These are phyloP conservation scores for Coptodon rendalli DNA, from an alignment of 2,113 vertebrate genomes.

Conservation along the genomic window DNA sequence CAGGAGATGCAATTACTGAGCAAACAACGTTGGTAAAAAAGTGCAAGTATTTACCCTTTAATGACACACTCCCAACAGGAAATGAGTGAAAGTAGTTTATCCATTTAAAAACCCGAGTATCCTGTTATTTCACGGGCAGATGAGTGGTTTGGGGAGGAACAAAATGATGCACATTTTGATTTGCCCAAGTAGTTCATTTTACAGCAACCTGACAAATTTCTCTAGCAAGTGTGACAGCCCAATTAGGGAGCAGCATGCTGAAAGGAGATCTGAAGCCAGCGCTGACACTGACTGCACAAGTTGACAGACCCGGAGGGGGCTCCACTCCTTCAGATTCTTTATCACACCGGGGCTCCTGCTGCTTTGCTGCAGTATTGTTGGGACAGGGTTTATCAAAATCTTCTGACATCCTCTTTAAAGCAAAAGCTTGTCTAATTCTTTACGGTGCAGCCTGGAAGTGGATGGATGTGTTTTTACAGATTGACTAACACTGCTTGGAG, in stretches of 20 bases:
- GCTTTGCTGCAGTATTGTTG: slow-evolving; percentile 13
- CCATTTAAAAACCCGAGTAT: background rate
- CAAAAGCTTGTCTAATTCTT: slow-evolving; percentile 15
- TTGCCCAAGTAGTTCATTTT: slow-evolving; percentile 32
- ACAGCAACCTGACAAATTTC: slow-evolving; percentile 53
- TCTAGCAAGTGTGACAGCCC: slow-evolving; percentile 38
- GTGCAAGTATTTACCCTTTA: slow-evolving; percentile 27
- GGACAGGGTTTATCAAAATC: slow-evolving; percentile 23
- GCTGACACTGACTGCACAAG: slow-evolving; percentile 34
- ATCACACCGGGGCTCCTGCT: slow-evolving; percentile 2
- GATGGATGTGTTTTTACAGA: background rate
- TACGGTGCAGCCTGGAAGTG: background rate
- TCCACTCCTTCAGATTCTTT: slow-evolving; percentile 19
- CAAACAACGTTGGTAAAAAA: slow-evolving; percentile 18
- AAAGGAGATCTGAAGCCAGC: slow-evolving; percentile 29
- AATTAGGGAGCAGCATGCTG: slow-evolving; percentile 36
- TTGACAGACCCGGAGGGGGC: slow-evolving; percentile 22
- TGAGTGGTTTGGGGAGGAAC: background rate
- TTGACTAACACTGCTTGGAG: background rate
- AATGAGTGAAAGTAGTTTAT: background rate
- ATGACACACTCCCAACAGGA: slow-evolving; percentile 13
- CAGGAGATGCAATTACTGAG: slow-evolving; percentile 39
- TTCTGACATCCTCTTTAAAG: background rate
- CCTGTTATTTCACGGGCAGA: background rate
- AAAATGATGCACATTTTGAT: slow-evolving; percentile 21